These are phyloP conservation scores for Novumbra hubbsi DNA, from an alignment of 2,797 vertebrate genomes.

Conservation along the genomic window DNA sequence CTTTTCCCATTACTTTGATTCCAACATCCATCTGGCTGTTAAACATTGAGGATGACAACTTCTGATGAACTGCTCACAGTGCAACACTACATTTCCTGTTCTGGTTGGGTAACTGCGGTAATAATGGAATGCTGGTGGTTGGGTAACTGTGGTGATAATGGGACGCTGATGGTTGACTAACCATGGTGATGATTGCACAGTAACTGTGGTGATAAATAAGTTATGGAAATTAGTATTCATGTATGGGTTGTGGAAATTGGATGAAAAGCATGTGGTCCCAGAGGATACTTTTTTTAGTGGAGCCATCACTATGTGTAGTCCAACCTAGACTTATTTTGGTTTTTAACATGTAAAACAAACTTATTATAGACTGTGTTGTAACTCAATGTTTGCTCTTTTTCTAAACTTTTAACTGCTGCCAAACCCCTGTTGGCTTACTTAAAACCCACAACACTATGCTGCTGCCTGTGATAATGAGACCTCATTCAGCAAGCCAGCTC, in stretches of 20 bases:
- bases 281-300: background rate
- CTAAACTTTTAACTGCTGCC: background rate
- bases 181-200: too few relatives aligned
- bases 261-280: conserved; percentile 11
- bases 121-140: conserved; percentile 3
- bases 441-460: background rate
- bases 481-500: background rate
- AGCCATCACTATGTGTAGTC: background rate
- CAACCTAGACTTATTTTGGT: background rate
- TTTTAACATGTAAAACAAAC: background rate
- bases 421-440: background rate
- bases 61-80: background rate
- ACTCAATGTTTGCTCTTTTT: background rate
- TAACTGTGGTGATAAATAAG: too few relatives aligned
- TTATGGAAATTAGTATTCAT: background rate
- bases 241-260: conserved; percentile 22
- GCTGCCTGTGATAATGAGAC: conserved; percentile 4
- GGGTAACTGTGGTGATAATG: conserved; percentile 8
- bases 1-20: background rate
- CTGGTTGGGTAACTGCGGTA: conserved; percentile 15
- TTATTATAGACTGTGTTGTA: background rate
- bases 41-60: background rate
- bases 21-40: background rate
- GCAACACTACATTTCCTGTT: conserved; percentile 1
- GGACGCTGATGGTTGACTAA: background rate